Base-by-base conservation (phyloP, 2,888 invertebrate species). In the Epinotia nisella region DNA sequence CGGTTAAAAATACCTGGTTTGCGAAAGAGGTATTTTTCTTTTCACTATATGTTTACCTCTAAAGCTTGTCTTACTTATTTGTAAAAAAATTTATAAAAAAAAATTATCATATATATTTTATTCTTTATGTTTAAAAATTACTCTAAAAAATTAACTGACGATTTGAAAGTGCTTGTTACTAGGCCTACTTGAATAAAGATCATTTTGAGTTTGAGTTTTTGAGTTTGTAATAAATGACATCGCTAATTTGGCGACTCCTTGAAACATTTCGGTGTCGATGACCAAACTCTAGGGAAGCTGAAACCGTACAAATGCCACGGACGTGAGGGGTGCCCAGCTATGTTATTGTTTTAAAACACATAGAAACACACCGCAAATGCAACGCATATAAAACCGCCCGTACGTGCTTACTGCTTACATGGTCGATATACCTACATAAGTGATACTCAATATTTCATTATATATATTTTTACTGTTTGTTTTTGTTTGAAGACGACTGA, bases 201-300 rank as follows among this genome's bases (percentile, higher is more conserved):
- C n/a, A n/a, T n/a, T n/a, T n/a, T n/a, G n/a, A n/a, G n/a, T n/a
- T n/a, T n/a, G n/a, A n/a, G n/a, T n/a, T n/a, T n/a, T n/a, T n/a
- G n/a, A n/a, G n/a, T n/a, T n/a, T n/a, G n/a, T n/a, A n/a, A n/a
- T n/a, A n/a, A 53, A 53, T 19, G 9, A 41, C 11, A 41, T 19
- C 5, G 2, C 24, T 11, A 41, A 60, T 41, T 84, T 87, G 81
- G 81, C 72, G 71, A 76, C 81, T 84, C 82, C 84, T 87, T 82
- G 80, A 76, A 77, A 78, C 77, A 77, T 73, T 78, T 79, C 84
- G 91, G 91, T 92, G 86, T 93, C 92, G 89, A 90, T 92, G 89
- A 91, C 90, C 88, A 90, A 82, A 83, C 83, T 83, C 82, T 81
- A 85, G 89, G 92, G 91, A 90, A 89, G 87, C 86, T 87, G 92